A percentile compares a stretch with the other conserved stretches of the same genome.
These are phyloP conservation scores for Syncerus caffer DNA, from an alignment of 2,797 vertebrate species.

Conservation along the genomic window DNA sequence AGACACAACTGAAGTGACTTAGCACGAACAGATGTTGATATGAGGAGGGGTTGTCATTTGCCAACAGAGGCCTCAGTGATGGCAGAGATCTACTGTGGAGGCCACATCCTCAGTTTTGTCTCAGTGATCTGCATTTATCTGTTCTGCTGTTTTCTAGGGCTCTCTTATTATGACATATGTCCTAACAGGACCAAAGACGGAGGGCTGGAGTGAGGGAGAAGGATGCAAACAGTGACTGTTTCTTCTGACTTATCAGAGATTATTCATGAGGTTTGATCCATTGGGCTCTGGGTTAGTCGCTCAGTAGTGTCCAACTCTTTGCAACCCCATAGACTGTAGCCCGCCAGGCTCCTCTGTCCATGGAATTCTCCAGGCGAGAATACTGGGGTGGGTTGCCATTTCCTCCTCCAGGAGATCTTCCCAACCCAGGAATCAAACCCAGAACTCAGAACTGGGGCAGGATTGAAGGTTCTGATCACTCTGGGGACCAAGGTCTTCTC, in stretches of 20 bases:
- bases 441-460: neutral
- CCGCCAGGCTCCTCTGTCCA: neutral
- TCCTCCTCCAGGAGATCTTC: neutral
- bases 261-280: neutral
- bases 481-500: neutral
- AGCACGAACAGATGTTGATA: neutral
- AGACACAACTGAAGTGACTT: neutral
- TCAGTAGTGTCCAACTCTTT: neutral
- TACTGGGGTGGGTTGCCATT: neutral
- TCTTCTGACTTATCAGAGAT: neutral
- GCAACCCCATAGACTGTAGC: neutral
- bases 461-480: neutral
- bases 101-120: neutral
- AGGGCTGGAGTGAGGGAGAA: neutral
- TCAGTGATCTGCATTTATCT: neutral
- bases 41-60: neutral
- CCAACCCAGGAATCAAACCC: neutral
- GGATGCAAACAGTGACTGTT: neutral
- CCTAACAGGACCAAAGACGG: neutral
- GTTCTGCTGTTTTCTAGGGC: neutral
- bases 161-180: neutral
- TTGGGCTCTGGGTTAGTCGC: rapidly evolving
- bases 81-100: neutral
- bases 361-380: neutral
- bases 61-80: neutral